Evolutionary conservation across 1,140 invertebrate species (phyloP).

Genomic region (Teleopsis dalmanni): DNA sequence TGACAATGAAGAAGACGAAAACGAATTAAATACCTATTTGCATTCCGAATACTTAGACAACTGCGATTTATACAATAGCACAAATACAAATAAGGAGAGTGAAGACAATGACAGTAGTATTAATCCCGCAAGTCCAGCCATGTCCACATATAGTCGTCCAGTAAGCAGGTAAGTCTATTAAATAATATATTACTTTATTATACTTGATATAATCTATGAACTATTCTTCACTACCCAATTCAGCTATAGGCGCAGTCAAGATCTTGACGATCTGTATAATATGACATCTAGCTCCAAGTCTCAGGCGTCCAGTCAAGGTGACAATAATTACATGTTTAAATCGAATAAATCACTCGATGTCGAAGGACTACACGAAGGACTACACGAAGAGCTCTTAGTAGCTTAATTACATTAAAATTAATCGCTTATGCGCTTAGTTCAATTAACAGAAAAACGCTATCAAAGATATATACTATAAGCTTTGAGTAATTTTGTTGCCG

Average conservation of each 20-base stretch:
- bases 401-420: slow-evolving; percentile 24
- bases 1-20: slow-evolving; percentile 52
- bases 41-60: slow-evolving; percentile 59
- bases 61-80: slow-evolving; percentile 34
- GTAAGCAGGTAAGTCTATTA: slow-evolving; percentile 40
- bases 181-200: too few species aligned
- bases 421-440: background rate
- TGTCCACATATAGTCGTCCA: slow-evolving; percentile 37
- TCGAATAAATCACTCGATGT: slow-evolving; percentile 36
- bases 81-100: slow-evolving; percentile 20
- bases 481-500: background rate
- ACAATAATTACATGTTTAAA: slow-evolving; percentile 35
- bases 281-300: slow-evolving; percentile 50
- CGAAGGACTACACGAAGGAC: slow-evolving; percentile 22
- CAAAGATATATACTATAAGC: background rate
- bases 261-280: slow-evolving; percentile 50
- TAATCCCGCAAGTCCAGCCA: slow-evolving; percentile 30
- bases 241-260: slow-evolving; percentile 46
- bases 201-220: too few species aligned
- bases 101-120: slow-evolving; percentile 34
- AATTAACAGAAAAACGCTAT: too few species aligned
- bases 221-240: background rate
- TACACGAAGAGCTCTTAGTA: slow-evolving; percentile 34
- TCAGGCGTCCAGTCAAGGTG: slow-evolving; percentile 43
- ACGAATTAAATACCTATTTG: slow-evolving; percentile 62